phyloP scores from a whole-genome alignment of 2,888 invertebrate genomes.

The Himalopsyche kuldschensis region DNA sequence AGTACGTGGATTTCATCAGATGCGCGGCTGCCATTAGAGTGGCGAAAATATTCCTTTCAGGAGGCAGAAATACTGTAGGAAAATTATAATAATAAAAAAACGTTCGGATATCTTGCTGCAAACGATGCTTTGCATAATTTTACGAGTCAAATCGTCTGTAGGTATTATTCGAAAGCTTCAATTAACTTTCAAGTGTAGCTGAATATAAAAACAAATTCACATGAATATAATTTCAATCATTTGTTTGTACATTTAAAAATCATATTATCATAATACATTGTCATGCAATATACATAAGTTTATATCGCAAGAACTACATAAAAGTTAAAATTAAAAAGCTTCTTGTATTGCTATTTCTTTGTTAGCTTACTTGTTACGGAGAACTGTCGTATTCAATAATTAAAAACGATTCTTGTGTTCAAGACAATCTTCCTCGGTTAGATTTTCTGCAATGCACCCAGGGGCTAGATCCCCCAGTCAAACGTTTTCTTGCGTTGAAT shows the following conservation, averaged over 20 bases:
- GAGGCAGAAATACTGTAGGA: background rate
- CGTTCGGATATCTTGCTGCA: background rate
- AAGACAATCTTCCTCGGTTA: too few relatives aligned
- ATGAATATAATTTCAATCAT: too few relatives aligned
- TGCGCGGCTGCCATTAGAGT: background rate
- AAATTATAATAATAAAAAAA: background rate
- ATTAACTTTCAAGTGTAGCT: background rate
- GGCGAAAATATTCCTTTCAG: background rate
- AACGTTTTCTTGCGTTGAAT: too few relatives aligned
- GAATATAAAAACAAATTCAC: background rate
- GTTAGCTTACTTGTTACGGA: background rate
- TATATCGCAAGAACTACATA: background rate
- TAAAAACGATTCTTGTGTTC: too few relatives aligned
- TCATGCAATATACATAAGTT: too few relatives aligned
- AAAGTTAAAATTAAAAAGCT: too few relatives aligned
- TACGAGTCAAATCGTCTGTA: background rate
- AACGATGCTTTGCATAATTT: background rate
- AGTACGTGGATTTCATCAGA: background rate
- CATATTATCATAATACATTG: background rate
- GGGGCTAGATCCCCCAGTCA: too few relatives aligned
- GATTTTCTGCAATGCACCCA: too few relatives aligned
- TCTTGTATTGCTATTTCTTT: background rate
- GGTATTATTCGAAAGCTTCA: background rate
- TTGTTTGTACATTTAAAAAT: background rate
- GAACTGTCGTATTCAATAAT: too few relatives aligned